Percentiles rank a stretch among this genome's conserved stretches.
phyloP scores from a whole-genome alignment of 2,113 vertebrate genomes.

The Ageneiosus marmoratus region DNA sequence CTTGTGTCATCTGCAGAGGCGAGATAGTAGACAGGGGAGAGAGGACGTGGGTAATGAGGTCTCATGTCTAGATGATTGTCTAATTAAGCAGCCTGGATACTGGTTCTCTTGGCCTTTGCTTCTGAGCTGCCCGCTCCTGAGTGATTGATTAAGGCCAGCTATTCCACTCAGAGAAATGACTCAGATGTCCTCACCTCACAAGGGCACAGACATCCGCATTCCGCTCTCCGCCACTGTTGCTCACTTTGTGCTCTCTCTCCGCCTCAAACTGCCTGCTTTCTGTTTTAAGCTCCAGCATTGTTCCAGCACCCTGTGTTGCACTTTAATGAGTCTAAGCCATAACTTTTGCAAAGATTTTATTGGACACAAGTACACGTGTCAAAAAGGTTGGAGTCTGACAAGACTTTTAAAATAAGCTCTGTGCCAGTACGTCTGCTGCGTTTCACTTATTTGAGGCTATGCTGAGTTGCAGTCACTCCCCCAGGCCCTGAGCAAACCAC shows the following conservation, averaged over 20 bases:
- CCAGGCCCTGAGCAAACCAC: not conserved
- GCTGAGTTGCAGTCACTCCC: not conserved
- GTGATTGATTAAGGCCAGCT: conserved; percentile 51
- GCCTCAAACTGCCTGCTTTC: not conserved
- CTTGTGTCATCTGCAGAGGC: conserved; percentile 23
- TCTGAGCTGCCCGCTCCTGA: conserved; percentile 18
- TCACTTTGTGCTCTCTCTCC: not conserved
- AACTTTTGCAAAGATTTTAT: not conserved
- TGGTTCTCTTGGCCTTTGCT: conserved; percentile 35
- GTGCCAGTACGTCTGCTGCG: not conserved
- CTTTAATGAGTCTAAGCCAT: conserved; percentile 31
- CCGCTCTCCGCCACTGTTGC: not conserved
- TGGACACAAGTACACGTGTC: conserved; percentile 24
- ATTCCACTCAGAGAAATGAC: conserved; percentile 36
- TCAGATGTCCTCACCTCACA: conserved; percentile 41
- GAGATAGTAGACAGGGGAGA: conserved; percentile 7
- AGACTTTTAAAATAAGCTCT: conserved; percentile 19
- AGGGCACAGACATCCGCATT: not conserved
- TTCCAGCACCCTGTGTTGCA: not conserved
- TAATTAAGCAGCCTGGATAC: conserved; percentile 41
- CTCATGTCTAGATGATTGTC: conserved; percentile 42
- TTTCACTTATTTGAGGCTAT: not conserved
- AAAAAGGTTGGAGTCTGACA: conserved; percentile 17
- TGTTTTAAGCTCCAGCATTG: not conserved
- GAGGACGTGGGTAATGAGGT: conserved; percentile 39